Conservation (phyloP, 2,797 vertebrate genomes). For the Trichosurus vulpecula region DNA sequence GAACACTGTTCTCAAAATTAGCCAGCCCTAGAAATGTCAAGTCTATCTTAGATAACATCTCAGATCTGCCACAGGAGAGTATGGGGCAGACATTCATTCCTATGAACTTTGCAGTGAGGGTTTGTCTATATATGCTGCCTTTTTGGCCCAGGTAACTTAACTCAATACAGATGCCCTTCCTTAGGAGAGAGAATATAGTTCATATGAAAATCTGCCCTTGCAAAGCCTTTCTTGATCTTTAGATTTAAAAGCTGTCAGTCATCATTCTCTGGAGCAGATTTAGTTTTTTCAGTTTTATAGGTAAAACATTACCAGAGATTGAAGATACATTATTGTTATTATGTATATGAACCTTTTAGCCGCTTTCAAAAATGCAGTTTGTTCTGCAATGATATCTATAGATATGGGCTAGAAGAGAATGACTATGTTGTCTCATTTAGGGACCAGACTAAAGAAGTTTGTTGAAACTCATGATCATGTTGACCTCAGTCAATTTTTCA, state of each 20-base stretch:
- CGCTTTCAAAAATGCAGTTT: background rate
- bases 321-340: background rate
- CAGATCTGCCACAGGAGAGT: background rate
- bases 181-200: background rate
- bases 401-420: background rate
- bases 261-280: background rate
- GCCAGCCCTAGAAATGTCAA: background rate
- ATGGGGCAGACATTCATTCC: background rate
- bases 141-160: background rate
- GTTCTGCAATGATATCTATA: background rate
- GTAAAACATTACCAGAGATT: background rate
- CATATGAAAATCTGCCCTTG: background rate
- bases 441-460: background rate
- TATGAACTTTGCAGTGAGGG: background rate
- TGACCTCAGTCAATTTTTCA: background rate
- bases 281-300: background rate
- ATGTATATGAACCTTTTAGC: background rate
- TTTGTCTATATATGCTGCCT: background rate
- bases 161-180: constrained; percentile 24
- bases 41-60: constrained; percentile 2
- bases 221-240: background rate
- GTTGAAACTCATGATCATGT: background rate
- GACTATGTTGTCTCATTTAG: background rate
- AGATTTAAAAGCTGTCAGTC: background rate
- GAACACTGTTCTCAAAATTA: background rate